A percentile compares a stretch with the other conserved stretches of the same genome.
phyloP scores from a whole-genome alignment of 2,797 vertebrate species.

The Eulemur albifrons region DNA sequence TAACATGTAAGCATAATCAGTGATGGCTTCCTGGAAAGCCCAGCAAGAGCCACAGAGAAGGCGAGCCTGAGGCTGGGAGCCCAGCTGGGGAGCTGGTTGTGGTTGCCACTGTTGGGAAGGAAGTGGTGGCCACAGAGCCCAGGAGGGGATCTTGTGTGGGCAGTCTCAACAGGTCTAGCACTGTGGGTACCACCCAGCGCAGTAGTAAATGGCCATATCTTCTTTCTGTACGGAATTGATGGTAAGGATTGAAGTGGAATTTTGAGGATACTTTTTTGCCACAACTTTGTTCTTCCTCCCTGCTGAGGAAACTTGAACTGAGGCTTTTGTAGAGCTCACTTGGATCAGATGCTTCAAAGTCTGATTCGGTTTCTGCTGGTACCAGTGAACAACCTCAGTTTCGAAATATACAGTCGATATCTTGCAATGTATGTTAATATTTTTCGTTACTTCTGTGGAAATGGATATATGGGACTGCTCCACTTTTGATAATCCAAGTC shows the following conservation, averaged over 20 bases:
- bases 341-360: slow-evolving; percentile 50
- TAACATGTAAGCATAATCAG: too few relatives aligned
- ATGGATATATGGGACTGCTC: background rate
- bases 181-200: slow-evolving; percentile 41
- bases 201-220: slow-evolving; percentile 71
- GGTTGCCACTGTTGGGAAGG: background rate
- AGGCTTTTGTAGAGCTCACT: fast-evolving
- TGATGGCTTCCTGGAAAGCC: background rate
- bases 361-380: slow-evolving; percentile 56
- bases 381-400: slow-evolving; percentile 57
- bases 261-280: background rate
- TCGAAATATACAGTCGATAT: background rate
- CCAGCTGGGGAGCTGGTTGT: background rate
- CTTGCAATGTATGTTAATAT: background rate
- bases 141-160: background rate
- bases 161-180: background rate
- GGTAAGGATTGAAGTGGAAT: background rate
- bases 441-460: fast-evolving
- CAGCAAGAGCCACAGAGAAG: background rate
- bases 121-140: background rate
- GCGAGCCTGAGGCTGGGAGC: background rate
- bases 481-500: background rate
- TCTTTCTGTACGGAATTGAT: slow-evolving; percentile 44
- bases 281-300: background rate
- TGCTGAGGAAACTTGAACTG: fast-evolving